Evolutionary conservation across 2,113 vertebrate species (phyloP).

Genomic region (Glaucidium brasilianum): DNA sequence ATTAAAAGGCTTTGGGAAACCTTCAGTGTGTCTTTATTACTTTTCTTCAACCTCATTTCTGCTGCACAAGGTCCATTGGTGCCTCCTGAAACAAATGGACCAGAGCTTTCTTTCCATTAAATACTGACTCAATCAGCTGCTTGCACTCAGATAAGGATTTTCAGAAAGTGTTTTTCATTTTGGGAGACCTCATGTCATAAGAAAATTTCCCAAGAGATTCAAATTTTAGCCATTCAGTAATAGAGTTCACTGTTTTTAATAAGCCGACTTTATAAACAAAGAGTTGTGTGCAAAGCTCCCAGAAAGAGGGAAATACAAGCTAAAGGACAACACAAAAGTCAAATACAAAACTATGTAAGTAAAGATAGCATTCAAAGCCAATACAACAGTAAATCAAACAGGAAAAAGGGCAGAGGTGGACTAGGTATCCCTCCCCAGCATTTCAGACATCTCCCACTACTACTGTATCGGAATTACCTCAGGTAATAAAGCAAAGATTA

Average conservation of each 20-base stretch:
- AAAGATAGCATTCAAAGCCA: slow-evolving; percentile 18
- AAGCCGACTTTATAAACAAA: neutral
- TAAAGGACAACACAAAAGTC: neutral
- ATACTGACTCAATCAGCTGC: neutral
- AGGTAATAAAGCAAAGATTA: neutral
- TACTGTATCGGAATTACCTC: neutral
- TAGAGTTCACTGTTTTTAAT: neutral
- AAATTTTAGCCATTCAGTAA: neutral
- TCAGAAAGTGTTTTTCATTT: neutral
- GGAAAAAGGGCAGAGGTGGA: neutral
- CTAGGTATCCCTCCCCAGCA: neutral
- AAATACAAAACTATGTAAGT: neutral
- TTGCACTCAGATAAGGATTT: neutral
- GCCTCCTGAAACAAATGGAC: neutral
- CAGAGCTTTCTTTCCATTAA: neutral
- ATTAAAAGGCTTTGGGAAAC: neutral
- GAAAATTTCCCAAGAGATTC: neutral
- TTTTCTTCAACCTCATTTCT: neutral
- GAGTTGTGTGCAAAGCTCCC: neutral
- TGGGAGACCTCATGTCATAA: neutral
- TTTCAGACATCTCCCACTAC: neutral
- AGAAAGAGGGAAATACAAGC: neutral
- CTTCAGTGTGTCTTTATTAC: neutral
- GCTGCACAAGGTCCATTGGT: neutral
- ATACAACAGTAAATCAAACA: neutral